These are phyloP conservation scores for Anagrus nilaparvatae DNA, from an alignment of 1,140 invertebrate species.

Conservation along the genomic window DNA sequence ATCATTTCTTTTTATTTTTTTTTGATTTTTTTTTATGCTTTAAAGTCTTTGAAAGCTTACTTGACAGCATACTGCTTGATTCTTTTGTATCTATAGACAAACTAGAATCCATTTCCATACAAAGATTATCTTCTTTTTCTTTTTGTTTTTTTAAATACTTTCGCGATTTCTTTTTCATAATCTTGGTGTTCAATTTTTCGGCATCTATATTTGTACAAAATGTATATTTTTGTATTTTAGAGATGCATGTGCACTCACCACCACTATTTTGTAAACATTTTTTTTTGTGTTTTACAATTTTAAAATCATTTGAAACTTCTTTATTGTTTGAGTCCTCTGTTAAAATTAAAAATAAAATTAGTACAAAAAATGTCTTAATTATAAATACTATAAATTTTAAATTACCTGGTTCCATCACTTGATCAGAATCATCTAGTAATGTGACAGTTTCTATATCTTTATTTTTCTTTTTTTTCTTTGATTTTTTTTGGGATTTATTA, in stretches of 20 bases:
- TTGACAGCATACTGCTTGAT: constrained; percentile 1
- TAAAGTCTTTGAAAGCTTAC: background rate
- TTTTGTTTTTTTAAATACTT: constrained; percentile 13
- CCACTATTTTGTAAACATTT: too few relatives aligned
- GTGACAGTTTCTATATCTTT: too few relatives aligned
- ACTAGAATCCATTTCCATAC: constrained; percentile 12
- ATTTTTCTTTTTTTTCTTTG: too few relatives aligned
- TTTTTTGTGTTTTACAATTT: too few relatives aligned
- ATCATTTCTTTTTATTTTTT: constrained; percentile 6
- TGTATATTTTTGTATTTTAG: background rate
- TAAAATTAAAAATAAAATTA: too few relatives aligned
- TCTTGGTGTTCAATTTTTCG: constrained; percentile 16
- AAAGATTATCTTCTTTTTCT: constrained; percentile 15
- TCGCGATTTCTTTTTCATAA: constrained; percentile 20
- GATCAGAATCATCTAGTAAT: too few relatives aligned
- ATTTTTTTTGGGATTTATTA: background rate
- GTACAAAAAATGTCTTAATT: too few relatives aligned
- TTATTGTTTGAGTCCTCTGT: too few relatives aligned
- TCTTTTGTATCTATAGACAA: constrained; percentile 10
- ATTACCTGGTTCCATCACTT: too few relatives aligned
- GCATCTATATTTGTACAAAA: background rate
- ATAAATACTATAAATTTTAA: too few relatives aligned
- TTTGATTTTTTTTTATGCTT: constrained; percentile 1
- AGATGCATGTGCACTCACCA: too few relatives aligned
- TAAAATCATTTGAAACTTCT: too few relatives aligned